Percentiles rank a stretch among this genome's conserved stretches.
phyloP scores from a whole-genome alignment of 2,113 vertebrate genomes.

The Scortum barcoo region DNA sequence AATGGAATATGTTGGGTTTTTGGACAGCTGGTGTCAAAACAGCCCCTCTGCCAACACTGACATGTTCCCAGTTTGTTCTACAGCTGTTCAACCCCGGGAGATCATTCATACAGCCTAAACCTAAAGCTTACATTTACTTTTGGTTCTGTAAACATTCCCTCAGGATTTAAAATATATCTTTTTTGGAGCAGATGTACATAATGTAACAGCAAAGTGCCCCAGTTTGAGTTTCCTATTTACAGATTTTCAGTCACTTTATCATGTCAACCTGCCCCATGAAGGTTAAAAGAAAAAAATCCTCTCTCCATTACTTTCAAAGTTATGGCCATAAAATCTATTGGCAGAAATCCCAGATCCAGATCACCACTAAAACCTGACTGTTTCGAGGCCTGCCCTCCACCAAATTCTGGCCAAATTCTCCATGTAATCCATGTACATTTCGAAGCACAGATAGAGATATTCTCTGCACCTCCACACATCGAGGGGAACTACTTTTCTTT shows the following conservation, averaged over 20 bases:
- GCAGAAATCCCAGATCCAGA: slow-evolving; percentile 34
- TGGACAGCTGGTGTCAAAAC: slow-evolving; percentile 18
- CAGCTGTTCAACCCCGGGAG: slow-evolving; percentile 10
- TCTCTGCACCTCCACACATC: slow-evolving; percentile 4
- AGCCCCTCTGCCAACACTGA: slow-evolving; percentile 23
- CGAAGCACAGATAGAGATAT: not conserved
- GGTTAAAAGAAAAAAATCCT: not conserved
- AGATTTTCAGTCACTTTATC: slow-evolving; percentile 9
- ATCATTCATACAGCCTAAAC: not conserved
- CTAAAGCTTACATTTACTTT: not conserved
- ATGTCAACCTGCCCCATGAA: not conserved
- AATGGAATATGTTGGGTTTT: not conserved
- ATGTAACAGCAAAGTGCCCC: not conserved
- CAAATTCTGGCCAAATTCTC: slow-evolving; percentile 9
- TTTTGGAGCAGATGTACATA: not conserved
- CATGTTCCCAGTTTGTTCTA: not conserved
- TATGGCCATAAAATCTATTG: slow-evolving; percentile 14
- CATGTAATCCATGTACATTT: not conserved
- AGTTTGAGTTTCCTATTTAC: not conserved
- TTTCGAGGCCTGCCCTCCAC: slow-evolving; percentile 6
- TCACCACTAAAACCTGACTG: slow-evolving; percentile 23
- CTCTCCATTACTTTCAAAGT: slow-evolving; percentile 3
- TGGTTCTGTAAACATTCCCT: not conserved
- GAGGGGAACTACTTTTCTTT: slow-evolving; percentile 13
- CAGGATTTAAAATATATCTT: not conserved